Evolutionary conservation across 23 tunicate genomes (phyloP).

Genomic region (Styela plicata): DNA sequence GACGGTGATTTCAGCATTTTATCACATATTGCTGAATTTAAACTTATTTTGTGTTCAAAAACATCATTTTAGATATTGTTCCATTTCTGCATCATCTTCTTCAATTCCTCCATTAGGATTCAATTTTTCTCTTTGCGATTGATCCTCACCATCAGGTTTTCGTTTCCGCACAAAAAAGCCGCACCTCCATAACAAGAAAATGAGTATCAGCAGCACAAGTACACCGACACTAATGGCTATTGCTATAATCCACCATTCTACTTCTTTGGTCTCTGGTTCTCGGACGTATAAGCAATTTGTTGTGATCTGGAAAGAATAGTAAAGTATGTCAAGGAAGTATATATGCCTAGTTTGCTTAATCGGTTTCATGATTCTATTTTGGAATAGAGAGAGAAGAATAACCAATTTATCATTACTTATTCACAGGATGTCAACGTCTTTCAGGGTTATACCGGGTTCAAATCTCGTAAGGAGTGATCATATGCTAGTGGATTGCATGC

Average conservation of each 20-base stretch:
- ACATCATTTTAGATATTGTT: conserved; percentile 21
- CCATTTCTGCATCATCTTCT: conserved; percentile 27
- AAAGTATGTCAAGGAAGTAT: neutral
- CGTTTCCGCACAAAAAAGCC: conserved; percentile 80
- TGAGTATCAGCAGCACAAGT: conserved; percentile 58
- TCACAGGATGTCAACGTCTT: neutral
- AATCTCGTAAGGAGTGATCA: too few species aligned
- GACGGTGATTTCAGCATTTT: too few species aligned
- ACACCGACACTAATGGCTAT: conserved; percentile 80
- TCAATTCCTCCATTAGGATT: conserved; percentile 1
- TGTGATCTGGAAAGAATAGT: conserved; percentile 59
- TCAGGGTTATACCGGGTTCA: neutral
- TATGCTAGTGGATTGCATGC: too few species aligned
- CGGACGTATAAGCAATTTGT: conserved; percentile 39
- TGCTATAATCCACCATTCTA: conserved; percentile 74
- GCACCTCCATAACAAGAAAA: conserved; percentile 73
- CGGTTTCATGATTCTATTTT: neutral
- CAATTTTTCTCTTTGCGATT: conserved; percentile 21
- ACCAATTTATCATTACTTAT: too few species aligned
- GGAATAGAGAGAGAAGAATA: neutral
- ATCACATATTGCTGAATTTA: too few species aligned
- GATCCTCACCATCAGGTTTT: conserved; percentile 39
- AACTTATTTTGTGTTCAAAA: too few species aligned
- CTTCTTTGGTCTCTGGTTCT: conserved; percentile 15
- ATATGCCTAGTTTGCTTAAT: neutral